A percentile compares a stretch with the other conserved stretches of the same genome.
Conservation (phyloP, 2,113 vertebrate species). For the Eupsittula cactorum region DNA sequence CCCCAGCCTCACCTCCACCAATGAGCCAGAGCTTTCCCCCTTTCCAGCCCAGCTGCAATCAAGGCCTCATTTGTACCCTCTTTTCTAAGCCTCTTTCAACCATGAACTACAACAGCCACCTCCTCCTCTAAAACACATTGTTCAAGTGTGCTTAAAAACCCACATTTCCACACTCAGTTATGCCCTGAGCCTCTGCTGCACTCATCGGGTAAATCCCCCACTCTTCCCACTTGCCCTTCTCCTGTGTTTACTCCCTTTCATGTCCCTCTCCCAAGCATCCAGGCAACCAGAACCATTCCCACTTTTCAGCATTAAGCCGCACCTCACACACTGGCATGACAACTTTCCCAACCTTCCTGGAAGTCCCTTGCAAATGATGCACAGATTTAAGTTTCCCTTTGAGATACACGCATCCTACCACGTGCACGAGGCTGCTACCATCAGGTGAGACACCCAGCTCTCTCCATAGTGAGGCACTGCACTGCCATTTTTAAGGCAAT, state of each 20-base stretch:
- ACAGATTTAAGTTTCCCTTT: background rate
- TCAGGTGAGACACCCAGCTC: accelerated
- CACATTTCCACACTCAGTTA: too few relatives aligned
- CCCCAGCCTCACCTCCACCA: background rate
- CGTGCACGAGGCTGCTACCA: accelerated
- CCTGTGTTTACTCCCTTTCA: background rate
- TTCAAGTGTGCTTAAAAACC: background rate
- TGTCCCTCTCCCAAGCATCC: background rate
- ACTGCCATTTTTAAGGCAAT: background rate
- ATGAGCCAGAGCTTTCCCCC: background rate
- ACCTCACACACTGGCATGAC: accelerated
- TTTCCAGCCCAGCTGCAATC: background rate
- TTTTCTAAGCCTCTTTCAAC: background rate
- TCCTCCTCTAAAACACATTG: background rate
- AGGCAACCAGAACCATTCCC: background rate
- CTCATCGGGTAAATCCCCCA: background rate
- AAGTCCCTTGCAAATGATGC: background rate
- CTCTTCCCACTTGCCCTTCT: background rate
- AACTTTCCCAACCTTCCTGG: background rate
- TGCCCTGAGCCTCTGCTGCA: background rate
- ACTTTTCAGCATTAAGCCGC: background rate
- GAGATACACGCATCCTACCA: accelerated
- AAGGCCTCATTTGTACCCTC: background rate
- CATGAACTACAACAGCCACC: background rate
- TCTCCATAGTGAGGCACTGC: background rate